Evolutionary conservation across 1,140 invertebrate genomes (phyloP).

Genomic region (Philopotamus ludificatus): DNA sequence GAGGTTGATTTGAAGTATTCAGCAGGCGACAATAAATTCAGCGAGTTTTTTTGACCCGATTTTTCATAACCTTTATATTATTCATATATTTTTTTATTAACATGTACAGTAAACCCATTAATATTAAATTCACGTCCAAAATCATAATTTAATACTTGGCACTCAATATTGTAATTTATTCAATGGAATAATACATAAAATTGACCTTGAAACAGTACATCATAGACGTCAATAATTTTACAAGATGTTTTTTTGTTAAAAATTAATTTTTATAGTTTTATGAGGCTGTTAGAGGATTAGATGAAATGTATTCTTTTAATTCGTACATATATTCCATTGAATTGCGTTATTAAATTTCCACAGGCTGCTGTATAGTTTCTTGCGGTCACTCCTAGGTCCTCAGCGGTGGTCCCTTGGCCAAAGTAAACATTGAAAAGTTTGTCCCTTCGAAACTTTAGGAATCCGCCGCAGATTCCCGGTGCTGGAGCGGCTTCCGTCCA

Average conservation of each 20-base stretch:
- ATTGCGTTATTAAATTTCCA: background rate
- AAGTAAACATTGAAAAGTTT: slow-evolving; percentile 7
- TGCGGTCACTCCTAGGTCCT: background rate
- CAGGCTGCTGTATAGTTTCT: background rate
- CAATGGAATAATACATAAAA: background rate
- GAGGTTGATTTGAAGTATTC: too few species aligned
- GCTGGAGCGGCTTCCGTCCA: too few species aligned
- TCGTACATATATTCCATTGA: background rate
- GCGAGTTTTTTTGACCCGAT: background rate
- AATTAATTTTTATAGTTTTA: too few species aligned
- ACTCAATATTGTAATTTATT: background rate
- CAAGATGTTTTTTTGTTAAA: background rate
- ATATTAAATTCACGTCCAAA: background rate
- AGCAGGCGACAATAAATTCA: too few species aligned
- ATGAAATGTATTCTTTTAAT: background rate
- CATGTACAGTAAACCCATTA: background rate
- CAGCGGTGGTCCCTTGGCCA: background rate
- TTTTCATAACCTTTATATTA: background rate
- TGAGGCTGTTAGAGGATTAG: too few species aligned
- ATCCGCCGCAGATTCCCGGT: slow-evolving; percentile 7
- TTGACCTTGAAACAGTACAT: background rate
- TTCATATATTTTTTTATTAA: background rate
- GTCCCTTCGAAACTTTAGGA: slow-evolving; percentile 6
- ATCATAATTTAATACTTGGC: background rate
- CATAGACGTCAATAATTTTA: background rate